phyloP scores from a whole-genome alignment of 2,797 vertebrate genomes.

The Sebastes umbrosus region DNA sequence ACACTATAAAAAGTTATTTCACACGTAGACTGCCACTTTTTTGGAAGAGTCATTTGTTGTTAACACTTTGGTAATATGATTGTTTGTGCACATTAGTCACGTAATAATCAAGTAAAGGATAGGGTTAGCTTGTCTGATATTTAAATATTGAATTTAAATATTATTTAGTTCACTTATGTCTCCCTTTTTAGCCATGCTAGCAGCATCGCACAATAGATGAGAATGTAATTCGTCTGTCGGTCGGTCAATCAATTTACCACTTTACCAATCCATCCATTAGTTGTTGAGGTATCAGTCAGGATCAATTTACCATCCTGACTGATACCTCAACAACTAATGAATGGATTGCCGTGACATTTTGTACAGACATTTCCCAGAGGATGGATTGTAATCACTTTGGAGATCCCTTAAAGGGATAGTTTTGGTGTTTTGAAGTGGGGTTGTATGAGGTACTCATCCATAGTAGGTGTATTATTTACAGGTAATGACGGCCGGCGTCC shows the following conservation, averaged over 20 bases:
- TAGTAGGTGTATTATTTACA: too few relatives aligned
- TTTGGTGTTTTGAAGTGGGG: too few relatives aligned
- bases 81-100: neutral
- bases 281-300: too few relatives aligned
- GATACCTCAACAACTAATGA: neutral
- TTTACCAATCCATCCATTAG: neutral
- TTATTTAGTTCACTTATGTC: neutral
- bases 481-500: too few relatives aligned
- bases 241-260: neutral
- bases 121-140: neutral
- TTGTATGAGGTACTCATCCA: rapidly evolving
- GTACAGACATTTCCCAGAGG: neutral
- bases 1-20: constrained; percentile 7
- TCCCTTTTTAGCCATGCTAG: neutral
- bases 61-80: constrained; percentile 2
- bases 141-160: too few relatives aligned
- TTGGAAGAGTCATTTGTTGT: neutral
- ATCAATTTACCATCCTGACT: neutral
- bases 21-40: neutral
- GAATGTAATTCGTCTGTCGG: rapidly evolving
- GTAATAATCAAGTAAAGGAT: neutral
- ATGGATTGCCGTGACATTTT: neutral
- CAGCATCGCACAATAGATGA: neutral
- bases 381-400: neutral
- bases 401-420: neutral